phyloP scores from a whole-genome alignment of 2,113 vertebrate species.

The Chroicocephalus ridibundus region DNA sequence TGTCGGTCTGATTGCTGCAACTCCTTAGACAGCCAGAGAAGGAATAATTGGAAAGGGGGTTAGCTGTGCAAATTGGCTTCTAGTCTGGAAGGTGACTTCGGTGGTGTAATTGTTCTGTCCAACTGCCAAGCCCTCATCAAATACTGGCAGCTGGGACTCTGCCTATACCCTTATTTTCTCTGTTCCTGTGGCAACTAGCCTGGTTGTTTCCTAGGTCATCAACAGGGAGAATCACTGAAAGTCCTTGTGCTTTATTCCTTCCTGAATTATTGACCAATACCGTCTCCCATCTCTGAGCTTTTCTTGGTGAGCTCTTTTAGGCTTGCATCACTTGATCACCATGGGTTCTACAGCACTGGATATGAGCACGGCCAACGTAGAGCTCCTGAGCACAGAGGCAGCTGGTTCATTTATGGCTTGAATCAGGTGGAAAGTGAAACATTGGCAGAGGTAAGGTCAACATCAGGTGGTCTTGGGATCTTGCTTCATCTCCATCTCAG shows the following conservation, averaged over 20 bases:
- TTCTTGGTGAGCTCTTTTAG: not conserved
- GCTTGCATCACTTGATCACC: not conserved
- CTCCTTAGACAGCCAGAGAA: not conserved
- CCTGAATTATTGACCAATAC: not conserved
- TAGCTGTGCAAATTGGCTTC: not conserved
- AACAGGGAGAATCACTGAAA: not conserved
- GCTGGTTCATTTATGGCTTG: not conserved
- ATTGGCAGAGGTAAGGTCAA: not conserved
- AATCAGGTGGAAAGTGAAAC: not conserved
- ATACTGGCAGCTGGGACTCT: not conserved
- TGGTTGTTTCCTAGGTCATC: not conserved
- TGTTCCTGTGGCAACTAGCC: not conserved
- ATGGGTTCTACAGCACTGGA: fast-evolving
- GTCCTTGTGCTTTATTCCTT: not conserved
- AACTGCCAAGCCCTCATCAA: not conserved
- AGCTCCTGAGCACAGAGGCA: not conserved
- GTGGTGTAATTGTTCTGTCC: not conserved
- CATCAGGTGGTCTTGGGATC: not conserved
- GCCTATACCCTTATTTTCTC: not conserved
- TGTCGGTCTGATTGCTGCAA: not conserved
- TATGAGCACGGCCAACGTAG: not conserved
- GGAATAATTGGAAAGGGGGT: not conserved
- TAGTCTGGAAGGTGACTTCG: not conserved
- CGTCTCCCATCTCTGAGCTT: not conserved
- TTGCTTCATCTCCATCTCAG: not conserved